Conservation (phyloP, 1,140 invertebrate genomes). For the Pseudomyrmex cubaensis region DNA sequence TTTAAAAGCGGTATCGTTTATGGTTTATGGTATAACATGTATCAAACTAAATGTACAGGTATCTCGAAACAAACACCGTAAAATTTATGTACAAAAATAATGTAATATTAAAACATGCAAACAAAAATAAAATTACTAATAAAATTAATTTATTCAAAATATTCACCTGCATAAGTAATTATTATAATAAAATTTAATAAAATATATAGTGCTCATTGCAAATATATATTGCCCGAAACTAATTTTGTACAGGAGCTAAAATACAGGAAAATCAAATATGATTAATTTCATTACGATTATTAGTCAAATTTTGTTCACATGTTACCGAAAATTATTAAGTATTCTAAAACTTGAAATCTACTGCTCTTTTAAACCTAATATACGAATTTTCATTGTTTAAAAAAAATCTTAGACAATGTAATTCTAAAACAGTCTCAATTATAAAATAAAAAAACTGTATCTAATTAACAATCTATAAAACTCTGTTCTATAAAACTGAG, state of each 20-base stretch:
- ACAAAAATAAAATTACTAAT: neutral
- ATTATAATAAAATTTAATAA: neutral
- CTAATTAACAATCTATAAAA: constrained; percentile 8
- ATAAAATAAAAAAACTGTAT: neutral
- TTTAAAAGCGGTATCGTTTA: constrained; percentile 14
- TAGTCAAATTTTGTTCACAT: neutral
- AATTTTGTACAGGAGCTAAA: constrained; percentile 21
- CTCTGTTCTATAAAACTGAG: neutral
- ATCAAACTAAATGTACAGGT: neutral
- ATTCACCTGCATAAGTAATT: neutral
- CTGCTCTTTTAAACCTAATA: neutral
- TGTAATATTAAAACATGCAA: constrained; percentile 1
- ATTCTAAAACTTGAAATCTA: neutral
- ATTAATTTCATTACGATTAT: constrained; percentile 11
- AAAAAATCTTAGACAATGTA: too few relatives aligned
- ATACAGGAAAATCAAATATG: neutral
- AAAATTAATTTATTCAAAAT: constrained; percentile 3
- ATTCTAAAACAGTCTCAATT: neutral
- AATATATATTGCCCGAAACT: neutral
- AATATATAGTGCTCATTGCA: neutral
- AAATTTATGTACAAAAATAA: neutral
- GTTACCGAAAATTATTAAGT: neutral
- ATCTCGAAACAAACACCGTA: constrained; percentile 14
- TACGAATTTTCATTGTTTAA: too few relatives aligned
- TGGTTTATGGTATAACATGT: neutral